Base-by-base conservation (phyloP, 1,140 invertebrate genomes). In the Trichonephila clavata region DNA sequence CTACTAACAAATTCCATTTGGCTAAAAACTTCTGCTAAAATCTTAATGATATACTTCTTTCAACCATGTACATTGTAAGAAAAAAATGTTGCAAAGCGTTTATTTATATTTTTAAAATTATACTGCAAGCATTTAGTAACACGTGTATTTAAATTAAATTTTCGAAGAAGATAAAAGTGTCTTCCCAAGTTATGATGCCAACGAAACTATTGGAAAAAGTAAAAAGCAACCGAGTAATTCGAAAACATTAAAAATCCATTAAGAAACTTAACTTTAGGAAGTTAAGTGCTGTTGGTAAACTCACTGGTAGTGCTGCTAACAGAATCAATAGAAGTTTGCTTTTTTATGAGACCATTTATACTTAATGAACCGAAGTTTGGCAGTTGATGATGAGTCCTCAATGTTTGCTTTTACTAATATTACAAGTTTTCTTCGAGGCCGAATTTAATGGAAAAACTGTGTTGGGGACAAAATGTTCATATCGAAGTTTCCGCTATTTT, bases 211-310 rank as follows among this genome's bases (percentile, higher is more conserved):
- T 77, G 71, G 71, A 77, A 77, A 77, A 39, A 68, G n/a, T 68
- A 63, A 63, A 50, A 63, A 63, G 61, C 61, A 68, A 24, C n/a
- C n/a, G n/a, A 68, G 65, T 68, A 68, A 39, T 77, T 77, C 68
- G 27, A 77, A 39, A 77, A 39, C 71, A 77, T 77, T 77, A 77
- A 77, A 77, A 77, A 77, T 32, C 27, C 71, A 32, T 32, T 77
- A 32, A 77, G 71, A 77, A 77, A 32, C 24, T 77, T 32, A 27
- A 77, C 27, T 77, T 77, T 77, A 77, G 16, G 27, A 77, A 39
- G 71, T 77, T 77, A 77, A 77, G 24, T 32, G 68, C 2, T 77
- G 71, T 77, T 77, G 27, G 27, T 18, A 32, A 77, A 39, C 5
- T 39, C 27, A 32, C 68, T 71, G 10, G n/a, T 32, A 65, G 63